Conservation (phyloP, 2,113 vertebrate genomes). For the Hemiprocne comata region DNA sequence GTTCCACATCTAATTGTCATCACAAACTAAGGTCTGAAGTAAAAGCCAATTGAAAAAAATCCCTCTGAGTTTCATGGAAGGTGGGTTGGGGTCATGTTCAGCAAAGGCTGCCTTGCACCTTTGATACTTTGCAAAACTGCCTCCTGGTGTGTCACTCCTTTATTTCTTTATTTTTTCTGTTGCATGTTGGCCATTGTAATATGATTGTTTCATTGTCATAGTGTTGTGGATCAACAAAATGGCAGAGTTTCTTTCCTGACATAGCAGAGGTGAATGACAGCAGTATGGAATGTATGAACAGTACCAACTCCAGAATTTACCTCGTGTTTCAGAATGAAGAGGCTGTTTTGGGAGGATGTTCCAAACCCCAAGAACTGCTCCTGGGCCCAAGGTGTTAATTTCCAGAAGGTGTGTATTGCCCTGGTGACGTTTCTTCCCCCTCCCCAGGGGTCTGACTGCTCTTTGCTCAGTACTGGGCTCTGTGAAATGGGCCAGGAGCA, state of each 20-base stretch:
- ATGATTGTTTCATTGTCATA: neutral
- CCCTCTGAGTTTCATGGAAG: neutral
- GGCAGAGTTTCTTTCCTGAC: neutral
- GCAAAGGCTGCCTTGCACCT: neutral
- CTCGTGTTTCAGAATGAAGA: constrained; percentile 86
- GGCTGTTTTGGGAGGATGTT: constrained; percentile 91
- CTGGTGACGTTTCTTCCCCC: neutral
- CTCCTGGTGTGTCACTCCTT: neutral
- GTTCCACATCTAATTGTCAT: neutral
- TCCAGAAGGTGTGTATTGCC: constrained; percentile 84
- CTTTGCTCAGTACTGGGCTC: neutral
- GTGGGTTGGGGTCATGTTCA: neutral
- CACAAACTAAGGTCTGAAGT: neutral
- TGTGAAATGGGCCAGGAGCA: neutral
- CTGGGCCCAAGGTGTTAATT: constrained; percentile 94
- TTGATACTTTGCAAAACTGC: neutral
- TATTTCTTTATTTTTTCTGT: neutral
- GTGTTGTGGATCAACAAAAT: neutral
- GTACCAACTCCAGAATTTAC: neutral
- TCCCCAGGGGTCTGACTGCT: neutral
- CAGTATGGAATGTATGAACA: neutral
- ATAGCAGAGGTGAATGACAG: neutral
- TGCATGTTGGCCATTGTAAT: neutral
- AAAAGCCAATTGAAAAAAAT: neutral
- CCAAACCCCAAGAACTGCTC: constrained; percentile 96